Percentiles rank a stretch among this genome's conserved stretches.
Evolutionary conservation across 2,888 invertebrate species (phyloP).

Genomic region (Chrysodeixis includens): DNA sequence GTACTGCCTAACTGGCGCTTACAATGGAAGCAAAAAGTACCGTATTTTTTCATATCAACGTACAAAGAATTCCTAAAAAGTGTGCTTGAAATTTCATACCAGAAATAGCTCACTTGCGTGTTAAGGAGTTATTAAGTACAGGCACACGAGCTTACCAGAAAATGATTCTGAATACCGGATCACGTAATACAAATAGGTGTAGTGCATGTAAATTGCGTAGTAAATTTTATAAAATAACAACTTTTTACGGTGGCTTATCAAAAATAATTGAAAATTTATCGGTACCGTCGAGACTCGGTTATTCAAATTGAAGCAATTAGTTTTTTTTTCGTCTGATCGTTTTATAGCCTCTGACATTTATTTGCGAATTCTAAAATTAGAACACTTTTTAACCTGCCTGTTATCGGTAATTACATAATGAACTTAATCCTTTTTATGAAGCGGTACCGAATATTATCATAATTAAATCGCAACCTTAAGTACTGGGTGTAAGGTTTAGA

Average conservation of each 20-base stretch:
- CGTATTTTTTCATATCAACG: slow-evolving; percentile 14
- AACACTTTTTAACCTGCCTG: not conserved
- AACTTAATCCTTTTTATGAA: not conserved
- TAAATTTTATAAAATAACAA: slow-evolving; percentile 42
- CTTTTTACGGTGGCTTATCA: slow-evolving; percentile 22
- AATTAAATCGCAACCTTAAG: not conserved
- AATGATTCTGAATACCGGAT: slow-evolving; percentile 49
- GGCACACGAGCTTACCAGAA: slow-evolving; percentile 46
- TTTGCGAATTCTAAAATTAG: not conserved
- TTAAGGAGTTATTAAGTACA: slow-evolving; percentile 42
- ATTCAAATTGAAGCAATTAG: slow-evolving; percentile 9
- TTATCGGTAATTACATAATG: not conserved
- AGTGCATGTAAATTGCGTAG: slow-evolving; percentile 47
- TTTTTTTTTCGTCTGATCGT: slow-evolving; percentile 11
- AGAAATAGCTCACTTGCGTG: slow-evolving; percentile 55
- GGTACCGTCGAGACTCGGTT: slow-evolving; percentile 10
- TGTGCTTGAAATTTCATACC: slow-evolving; percentile 21
- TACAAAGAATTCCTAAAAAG: slow-evolving; percentile 16
- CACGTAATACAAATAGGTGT: slow-evolving; percentile 50
- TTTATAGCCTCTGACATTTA: slow-evolving; percentile 12
- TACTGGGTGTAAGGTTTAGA: not conserved
- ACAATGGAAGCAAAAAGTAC: slow-evolving; percentile 12
- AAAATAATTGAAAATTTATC: slow-evolving; percentile 33
- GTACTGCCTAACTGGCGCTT: slow-evolving; percentile 2
- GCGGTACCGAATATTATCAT: not conserved